phyloP scores from a whole-genome alignment of 2,888 invertebrate genomes.

The Pyrrhopygopsis socrates region DNA sequence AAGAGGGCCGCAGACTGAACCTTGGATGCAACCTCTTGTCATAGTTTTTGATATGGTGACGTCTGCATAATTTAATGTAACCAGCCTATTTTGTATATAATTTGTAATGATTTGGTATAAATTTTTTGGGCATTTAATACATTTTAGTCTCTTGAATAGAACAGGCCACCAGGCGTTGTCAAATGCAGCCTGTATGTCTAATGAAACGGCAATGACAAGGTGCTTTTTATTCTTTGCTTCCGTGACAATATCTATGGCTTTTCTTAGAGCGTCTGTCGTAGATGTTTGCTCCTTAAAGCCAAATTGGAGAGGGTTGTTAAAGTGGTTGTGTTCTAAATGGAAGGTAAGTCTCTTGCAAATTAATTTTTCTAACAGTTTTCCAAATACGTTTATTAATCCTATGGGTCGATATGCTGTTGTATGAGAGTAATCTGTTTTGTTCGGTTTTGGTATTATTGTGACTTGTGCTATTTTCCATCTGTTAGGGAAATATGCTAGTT shows the following conservation, averaged over 20 bases:
- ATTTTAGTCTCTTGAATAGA: conserved; percentile 11
- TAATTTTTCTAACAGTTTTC: conserved; percentile 72
- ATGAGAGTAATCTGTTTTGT: conserved; percentile 50
- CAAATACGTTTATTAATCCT: conserved; percentile 75
- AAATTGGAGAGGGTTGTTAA: too few relatives aligned
- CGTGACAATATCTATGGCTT: too few relatives aligned
- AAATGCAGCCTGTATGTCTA: conserved; percentile 33
- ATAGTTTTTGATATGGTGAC: background rate
- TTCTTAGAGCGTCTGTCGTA: too few relatives aligned
- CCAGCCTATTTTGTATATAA: too few relatives aligned
- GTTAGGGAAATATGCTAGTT: background rate
- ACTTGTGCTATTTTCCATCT: conserved; percentile 76
- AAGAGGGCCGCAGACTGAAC: conserved; percentile 30
- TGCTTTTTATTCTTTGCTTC: too few relatives aligned
- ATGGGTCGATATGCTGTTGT: conserved; percentile 76
- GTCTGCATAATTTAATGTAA: too few relatives aligned
- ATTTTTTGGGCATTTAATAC: conserved; percentile 32
- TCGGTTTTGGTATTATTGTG: conserved; percentile 81
- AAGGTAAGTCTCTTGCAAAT: conserved; percentile 9
- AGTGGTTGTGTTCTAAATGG: too few relatives aligned
- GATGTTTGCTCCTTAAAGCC: too few relatives aligned
- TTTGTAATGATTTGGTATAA: conserved; percentile 8
- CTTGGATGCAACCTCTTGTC: conserved; percentile 71
- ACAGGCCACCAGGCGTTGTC: conserved; percentile 37
- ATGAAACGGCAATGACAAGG: background rate